Evolutionary conservation across 2,888 invertebrate genomes (phyloP).

Genomic region (Eudiplozoon nipponicum): DNA sequence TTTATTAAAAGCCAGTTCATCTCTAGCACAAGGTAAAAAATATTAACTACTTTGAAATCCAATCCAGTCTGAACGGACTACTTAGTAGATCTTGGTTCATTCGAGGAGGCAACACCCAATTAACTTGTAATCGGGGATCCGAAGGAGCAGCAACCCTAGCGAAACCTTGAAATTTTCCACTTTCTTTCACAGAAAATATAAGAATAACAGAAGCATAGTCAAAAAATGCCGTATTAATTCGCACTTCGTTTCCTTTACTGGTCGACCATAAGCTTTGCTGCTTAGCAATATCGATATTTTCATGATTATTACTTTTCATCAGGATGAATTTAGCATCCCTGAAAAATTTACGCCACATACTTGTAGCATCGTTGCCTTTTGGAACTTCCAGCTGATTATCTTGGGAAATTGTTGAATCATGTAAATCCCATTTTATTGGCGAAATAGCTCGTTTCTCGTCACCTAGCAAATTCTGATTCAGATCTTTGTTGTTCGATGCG

Average conservation of each 20-base stretch:
- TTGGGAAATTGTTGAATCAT: too few relatives aligned
- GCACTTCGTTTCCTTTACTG: conserved; percentile 70
- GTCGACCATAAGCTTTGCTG: conserved; percentile 77
- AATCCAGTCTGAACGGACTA: conserved; percentile 76
- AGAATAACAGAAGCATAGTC: conserved; percentile 68
- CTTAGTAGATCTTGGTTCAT: conserved; percentile 62
- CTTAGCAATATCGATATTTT: conserved; percentile 70
- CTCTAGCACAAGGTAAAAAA: conserved; percentile 29
- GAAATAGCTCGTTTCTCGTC: conserved; percentile 15
- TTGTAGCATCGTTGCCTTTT: too few relatives aligned
- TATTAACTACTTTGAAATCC: conserved; percentile 36
- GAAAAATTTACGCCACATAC: too few relatives aligned
- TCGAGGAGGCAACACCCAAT: conserved; percentile 71
- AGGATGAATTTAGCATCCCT: conserved; percentile 68
- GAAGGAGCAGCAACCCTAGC: conserved; percentile 59
- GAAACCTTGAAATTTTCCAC: conserved; percentile 57
- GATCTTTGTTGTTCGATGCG: too few relatives aligned
- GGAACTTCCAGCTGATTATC: too few relatives aligned
- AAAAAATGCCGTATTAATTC: conserved; percentile 57
- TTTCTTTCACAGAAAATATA: conserved; percentile 84
- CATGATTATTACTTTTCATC: conserved; percentile 83
- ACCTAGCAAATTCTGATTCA: too few relatives aligned
- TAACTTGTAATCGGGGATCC: conserved; percentile 40
- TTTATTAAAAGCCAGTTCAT: conserved; percentile 60
- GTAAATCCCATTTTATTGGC: conserved; percentile 16